Base-by-base conservation (phyloP, 2,888 invertebrate genomes). In the Odontocolon sp. region DNA sequence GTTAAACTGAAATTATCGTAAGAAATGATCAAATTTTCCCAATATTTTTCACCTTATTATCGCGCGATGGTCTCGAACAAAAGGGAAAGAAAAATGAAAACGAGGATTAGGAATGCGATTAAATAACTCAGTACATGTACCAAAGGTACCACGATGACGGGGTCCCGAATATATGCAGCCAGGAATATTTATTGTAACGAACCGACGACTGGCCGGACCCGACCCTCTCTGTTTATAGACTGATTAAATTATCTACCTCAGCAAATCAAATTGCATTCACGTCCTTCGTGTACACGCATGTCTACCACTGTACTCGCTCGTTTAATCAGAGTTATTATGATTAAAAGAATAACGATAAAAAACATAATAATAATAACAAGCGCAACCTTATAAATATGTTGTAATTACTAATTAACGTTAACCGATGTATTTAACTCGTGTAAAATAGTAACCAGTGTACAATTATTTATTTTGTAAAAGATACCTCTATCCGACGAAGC, bases 211-310 rank as follows among this genome's bases (percentile, higher is more conserved):
- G 59, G 45, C 52, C 50, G 38, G 64, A 68, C 50, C 57, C 42
- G 63, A 59, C 64, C 64, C 64, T 63, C 56, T 64, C 68, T 73
- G 83, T 86, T 85, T 84, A 87, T 88, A 88, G 87, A 88, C 87
- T 88, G 87, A 88, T 88, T 87, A 85, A 88, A 88, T 85, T 87
- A 88, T 87, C 87, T 88, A 87, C 87, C 87, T 87, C 87, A 87
- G 82, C 82, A 86, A 88, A 87, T 88, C 86, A 88, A 87, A 87
- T 87, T 84, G 86, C 87, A 85, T 87, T 84, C 85, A 85, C 81
- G 84, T 84, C 82, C 83, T 81, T 86, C 82, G 81, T 83, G 83
- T 85, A 84, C 73, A 50, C 61, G 33, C 42, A 64, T 52, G 50
- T 63, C 47, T 73, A 66, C 50, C 47, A 64, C 57, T 50, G 63